Conservation (phyloP, 2,888 invertebrate genomes). For the Leptinotarsa juncta region DNA sequence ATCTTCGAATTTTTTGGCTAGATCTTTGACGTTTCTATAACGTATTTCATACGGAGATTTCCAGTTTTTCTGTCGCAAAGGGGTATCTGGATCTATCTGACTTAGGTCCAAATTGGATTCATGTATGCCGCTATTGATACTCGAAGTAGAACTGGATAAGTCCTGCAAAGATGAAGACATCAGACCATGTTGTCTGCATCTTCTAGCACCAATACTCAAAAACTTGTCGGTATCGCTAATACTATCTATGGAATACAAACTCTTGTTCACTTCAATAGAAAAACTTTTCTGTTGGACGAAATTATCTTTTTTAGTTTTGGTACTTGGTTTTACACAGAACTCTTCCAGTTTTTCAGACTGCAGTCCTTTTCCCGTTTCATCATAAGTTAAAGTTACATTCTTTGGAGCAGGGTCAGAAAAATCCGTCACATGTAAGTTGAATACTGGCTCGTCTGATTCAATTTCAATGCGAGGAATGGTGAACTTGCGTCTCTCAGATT, state of each 20-base stretch:
- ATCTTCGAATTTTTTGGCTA: slow-evolving; percentile 77
- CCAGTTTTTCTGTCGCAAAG: slow-evolving; percentile 71
- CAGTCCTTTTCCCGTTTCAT: slow-evolving; percentile 57
- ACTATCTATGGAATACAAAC: slow-evolving; percentile 53
- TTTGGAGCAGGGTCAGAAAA: slow-evolving; percentile 64
- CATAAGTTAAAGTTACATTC: slow-evolving; percentile 65
- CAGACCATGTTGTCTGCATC: slow-evolving; percentile 53
- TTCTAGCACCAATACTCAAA: slow-evolving; percentile 57
- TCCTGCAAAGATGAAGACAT: slow-evolving; percentile 62
- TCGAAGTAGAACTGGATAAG: slow-evolving; percentile 64
- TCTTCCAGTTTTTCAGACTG: slow-evolving; percentile 55
- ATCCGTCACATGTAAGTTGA: slow-evolving; percentile 64
- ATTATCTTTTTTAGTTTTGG: slow-evolving; percentile 53
- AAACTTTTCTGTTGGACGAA: slow-evolving; percentile 61
- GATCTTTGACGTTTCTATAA: slow-evolving; percentile 71
- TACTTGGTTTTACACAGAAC: slow-evolving; percentile 45
- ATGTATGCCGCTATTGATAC: slow-evolving; percentile 62
- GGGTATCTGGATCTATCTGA: slow-evolving; percentile 58
- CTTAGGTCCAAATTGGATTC: slow-evolving; percentile 64
- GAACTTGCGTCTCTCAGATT: slow-evolving; percentile 60
- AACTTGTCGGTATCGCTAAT: slow-evolving; percentile 57
- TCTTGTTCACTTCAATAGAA: slow-evolving; percentile 61
- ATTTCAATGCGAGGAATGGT: slow-evolving; percentile 64
- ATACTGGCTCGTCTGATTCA: slow-evolving; percentile 60
- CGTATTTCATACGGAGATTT: slow-evolving; percentile 77